A percentile compares a stretch with the other conserved stretches of the same genome.
Evolutionary conservation across 2,797 vertebrate species (phyloP).

Genomic region (Gymnodraco acuticeps): DNA sequence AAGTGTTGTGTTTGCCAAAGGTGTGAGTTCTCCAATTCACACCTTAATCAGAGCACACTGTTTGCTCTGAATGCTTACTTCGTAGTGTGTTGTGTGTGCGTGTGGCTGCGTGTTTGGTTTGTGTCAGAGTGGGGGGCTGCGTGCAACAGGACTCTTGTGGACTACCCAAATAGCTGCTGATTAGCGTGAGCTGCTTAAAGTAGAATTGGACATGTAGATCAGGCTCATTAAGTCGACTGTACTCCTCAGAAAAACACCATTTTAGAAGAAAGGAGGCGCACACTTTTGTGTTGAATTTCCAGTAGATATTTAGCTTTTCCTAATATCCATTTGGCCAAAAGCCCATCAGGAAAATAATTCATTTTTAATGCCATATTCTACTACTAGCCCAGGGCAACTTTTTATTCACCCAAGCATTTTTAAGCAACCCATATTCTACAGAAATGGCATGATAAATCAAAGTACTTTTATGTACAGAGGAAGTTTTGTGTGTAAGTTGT

Average conservation of each 20-base stretch:
- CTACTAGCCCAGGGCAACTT: slow-evolving; percentile 35
- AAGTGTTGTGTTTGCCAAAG: slow-evolving; percentile 81
- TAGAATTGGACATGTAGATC: slow-evolving; percentile 78
- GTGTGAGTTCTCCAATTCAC: slow-evolving; percentile 82
- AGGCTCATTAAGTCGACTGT: slow-evolving; percentile 71
- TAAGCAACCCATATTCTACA: slow-evolving; percentile 24
- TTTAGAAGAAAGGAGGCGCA: slow-evolving; percentile 38
- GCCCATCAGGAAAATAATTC: slow-evolving; percentile 37
- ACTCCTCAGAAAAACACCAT: slow-evolving; percentile 37
- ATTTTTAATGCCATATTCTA: slow-evolving; percentile 54
- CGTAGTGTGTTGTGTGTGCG: slow-evolving; percentile 13
- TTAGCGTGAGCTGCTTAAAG: slow-evolving; percentile 85
- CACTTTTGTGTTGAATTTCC: slow-evolving; percentile 26
- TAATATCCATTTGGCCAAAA: slow-evolving; percentile 43
- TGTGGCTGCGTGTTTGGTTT: slow-evolving; percentile 28
- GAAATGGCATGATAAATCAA: slow-evolving; percentile 37
- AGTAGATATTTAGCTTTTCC: slow-evolving; percentile 10
- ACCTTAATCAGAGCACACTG: slow-evolving; percentile 73
- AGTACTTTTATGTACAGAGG: slow-evolving; percentile 15
- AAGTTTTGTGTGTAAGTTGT: slow-evolving; percentile 26
- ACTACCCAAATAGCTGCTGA: slow-evolving; percentile 80
- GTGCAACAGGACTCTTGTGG: slow-evolving; percentile 70
- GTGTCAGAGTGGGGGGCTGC: slow-evolving; percentile 59
- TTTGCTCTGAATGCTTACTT: slow-evolving; percentile 68
- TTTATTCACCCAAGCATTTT: slow-evolving; percentile 44